These are phyloP conservation scores for Epizoanthus scotinus DNA, from an alignment of 92 coral and sea anemone genomes.

Conservation along the genomic window DNA sequence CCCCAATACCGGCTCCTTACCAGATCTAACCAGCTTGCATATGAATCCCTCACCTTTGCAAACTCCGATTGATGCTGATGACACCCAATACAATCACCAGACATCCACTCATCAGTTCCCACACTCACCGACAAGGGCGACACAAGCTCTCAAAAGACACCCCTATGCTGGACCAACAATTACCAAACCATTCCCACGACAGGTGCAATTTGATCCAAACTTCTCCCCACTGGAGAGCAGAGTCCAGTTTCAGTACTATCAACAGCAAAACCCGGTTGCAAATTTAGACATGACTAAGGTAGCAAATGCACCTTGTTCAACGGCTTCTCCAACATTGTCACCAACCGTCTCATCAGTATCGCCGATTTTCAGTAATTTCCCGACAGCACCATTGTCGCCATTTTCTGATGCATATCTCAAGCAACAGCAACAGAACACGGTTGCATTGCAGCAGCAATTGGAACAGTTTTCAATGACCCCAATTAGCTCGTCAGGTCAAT, in stretches of 20 bases:
- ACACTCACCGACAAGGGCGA: conserved; percentile 19
- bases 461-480: conserved; percentile 52
- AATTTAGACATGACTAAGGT: conserved; percentile 34
- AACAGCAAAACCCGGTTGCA: conserved; percentile 34
- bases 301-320: conserved; percentile 38
- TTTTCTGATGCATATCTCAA: conserved; percentile 75
- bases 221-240: conserved; percentile 39
- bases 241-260: conserved; percentile 39
- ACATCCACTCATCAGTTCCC: conserved; percentile 50
- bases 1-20: conserved; percentile 86
- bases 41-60: conserved; percentile 89
- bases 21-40: conserved; percentile 93
- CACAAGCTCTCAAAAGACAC: conserved; percentile 11
- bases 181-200: conserved; percentile 33
- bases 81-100: conserved; percentile 55
- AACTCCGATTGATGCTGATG: conserved; percentile 88
- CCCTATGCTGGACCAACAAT: conserved; percentile 24
- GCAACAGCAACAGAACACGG: conserved; percentile 65
- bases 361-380: conserved; percentile 70
- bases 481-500: neutral
- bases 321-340: conserved; percentile 74
- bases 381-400: conserved; percentile 78
- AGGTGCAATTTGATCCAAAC: conserved; percentile 37
- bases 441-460: conserved; percentile 72
- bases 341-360: conserved; percentile 81